Conservation (phyloP, 1,140 invertebrate genomes). For the Drosophila yakuba region DNA sequence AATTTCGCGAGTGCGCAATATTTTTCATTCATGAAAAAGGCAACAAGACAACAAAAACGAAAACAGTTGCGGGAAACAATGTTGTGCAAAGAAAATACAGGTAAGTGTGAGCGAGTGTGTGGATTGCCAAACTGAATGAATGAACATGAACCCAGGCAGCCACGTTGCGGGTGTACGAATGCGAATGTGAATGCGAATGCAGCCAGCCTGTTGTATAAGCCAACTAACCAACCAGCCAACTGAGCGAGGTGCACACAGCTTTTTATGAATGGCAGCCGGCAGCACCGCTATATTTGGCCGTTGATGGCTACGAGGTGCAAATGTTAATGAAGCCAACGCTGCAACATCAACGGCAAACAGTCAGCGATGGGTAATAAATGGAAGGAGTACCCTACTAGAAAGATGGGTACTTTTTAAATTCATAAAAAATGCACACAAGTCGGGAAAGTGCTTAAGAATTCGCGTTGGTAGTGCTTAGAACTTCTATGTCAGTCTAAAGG, state of each 20-base stretch:
- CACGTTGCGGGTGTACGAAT: constrained; percentile 33
- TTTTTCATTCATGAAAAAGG: constrained; percentile 64
- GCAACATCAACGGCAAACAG: constrained; percentile 21
- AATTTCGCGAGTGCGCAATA: constrained; percentile 46
- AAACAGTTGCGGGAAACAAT: constrained; percentile 55
- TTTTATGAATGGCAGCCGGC: constrained; percentile 72
- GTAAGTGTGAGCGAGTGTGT: constrained; percentile 12
- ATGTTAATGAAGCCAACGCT: constrained; percentile 76
- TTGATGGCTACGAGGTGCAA: constrained; percentile 69
- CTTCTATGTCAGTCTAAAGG: too few species aligned
- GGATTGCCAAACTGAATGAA: constrained; percentile 57
- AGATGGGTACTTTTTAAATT: neutral
- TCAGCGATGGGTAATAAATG: constrained; percentile 5
- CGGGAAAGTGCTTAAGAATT: too few species aligned
- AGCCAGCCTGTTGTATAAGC: constrained; percentile 51
- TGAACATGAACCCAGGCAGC: constrained; percentile 45
- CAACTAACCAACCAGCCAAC: neutral
- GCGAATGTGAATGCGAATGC: constrained; percentile 15
- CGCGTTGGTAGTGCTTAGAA: too few species aligned
- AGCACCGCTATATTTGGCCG: constrained; percentile 71
- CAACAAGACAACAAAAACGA: constrained; percentile 2
- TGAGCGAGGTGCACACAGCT: constrained; percentile 28
- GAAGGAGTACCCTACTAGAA: neutral
- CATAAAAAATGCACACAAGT: too few species aligned
- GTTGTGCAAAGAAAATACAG: constrained; percentile 50